phyloP scores from a whole-genome alignment of 2,888 invertebrate species.

The Aspidiotus destructor region DNA sequence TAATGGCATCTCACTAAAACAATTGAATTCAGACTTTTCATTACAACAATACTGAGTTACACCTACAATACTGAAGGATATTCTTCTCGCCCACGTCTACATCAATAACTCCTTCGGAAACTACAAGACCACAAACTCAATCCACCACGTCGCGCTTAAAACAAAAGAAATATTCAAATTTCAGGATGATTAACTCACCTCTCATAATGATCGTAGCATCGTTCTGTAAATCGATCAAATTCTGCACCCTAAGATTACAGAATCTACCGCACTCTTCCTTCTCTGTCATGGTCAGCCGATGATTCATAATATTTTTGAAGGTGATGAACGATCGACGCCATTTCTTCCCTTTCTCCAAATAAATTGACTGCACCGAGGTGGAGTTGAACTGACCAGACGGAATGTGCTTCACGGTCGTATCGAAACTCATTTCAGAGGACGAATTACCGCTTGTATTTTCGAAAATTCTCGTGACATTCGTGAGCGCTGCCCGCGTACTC shows the following conservation, averaged over 20 bases:
- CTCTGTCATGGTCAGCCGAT: neutral
- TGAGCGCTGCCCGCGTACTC: neutral
- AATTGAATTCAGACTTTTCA: too few relatives aligned
- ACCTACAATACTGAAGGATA: too few relatives aligned
- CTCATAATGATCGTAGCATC: neutral
- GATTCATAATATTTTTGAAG: slow-evolving; percentile 14
- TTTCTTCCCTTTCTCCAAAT: slow-evolving; percentile 16
- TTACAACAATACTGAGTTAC: too few relatives aligned
- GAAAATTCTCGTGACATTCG: neutral
- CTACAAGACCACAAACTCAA: neutral
- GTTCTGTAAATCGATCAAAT: slow-evolving; percentile 8
- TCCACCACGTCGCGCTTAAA: neutral
- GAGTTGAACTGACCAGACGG: neutral
- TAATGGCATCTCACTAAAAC: too few relatives aligned
- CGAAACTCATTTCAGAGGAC: too few relatives aligned
- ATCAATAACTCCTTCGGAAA: too few relatives aligned
- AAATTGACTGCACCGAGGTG: slow-evolving; percentile 6
- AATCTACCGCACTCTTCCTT: slow-evolving; percentile 16
- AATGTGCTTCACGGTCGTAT: neutral
- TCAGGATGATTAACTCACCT: neutral
- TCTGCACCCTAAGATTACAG: slow-evolving; percentile 18
- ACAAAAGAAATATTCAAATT: neutral
- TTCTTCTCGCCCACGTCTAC: too few relatives aligned
- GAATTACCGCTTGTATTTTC: neutral
- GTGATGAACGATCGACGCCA: slow-evolving; percentile 24